Base-by-base conservation (phyloP, 2,888 invertebrate genomes). In the Alloplasta piceator region DNA sequence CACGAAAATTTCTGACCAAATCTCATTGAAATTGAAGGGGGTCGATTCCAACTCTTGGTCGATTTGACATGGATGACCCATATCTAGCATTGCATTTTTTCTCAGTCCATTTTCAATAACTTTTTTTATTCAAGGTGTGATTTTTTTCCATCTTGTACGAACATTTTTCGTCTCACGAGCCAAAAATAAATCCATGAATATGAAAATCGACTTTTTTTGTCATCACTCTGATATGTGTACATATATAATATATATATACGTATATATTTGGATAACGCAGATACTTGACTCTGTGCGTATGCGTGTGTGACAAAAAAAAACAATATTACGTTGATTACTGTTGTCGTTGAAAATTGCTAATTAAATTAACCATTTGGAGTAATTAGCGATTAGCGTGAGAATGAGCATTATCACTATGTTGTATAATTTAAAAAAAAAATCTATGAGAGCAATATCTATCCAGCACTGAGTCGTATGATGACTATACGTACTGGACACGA, bases 281-380 rank as follows among this genome's bases (percentile, higher is more conserved):
- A 82, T 78, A 83, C 80, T 80, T 68, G 81, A 83, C 83, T 83
- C 82, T 82, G 74, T 68, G 80, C 67, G 74, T 66, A 63, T 73
- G 73, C 63, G 63, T 55, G 72, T 76, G 61, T 64, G 61, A 71
- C 60, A 43, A 66, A 9, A 63, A 68, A 58, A 58, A 41, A 56
- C 43, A 14, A n/a, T 75, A 56, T 52, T 55, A 58, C 6, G 10
- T 78, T 72, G 46, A 41, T 60, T 56, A 74, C 60, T 55, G 41
- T 55, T n/a, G 14, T 52, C 14, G 43, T 10, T 52, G 6, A 52
- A 56, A 77, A 82, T 56, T 56, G 5, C 26, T 36, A 6, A 56
- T 56, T 26, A 26, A 16, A 56, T 73, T 74, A 72, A 16, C 26
- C 26, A 26, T 26, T 61, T 60, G 38, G 80, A 77, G 80, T 46